phyloP scores from a whole-genome alignment of 92 coral and sea anemone genomes.

The Porites cylindrica region DNA sequence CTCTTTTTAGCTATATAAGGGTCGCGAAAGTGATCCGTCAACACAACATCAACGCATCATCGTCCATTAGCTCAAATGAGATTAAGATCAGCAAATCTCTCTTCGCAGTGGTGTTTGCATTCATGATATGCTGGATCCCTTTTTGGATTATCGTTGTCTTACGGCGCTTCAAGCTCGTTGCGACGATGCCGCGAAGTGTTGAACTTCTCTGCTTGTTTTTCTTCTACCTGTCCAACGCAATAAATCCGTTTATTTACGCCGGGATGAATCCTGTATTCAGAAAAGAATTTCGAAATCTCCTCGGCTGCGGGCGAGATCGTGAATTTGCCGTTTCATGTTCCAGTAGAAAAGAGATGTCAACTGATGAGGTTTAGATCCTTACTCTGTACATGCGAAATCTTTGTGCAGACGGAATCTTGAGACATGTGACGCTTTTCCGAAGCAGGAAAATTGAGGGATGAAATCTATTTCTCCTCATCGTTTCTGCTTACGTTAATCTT shows the following conservation, averaged over 20 bases:
- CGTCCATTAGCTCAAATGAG: not conserved
- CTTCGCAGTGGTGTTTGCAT: slow-evolving; percentile 16
- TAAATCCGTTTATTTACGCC: slow-evolving; percentile 32
- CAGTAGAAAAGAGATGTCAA: too few species aligned
- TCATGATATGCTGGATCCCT: slow-evolving; percentile 21
- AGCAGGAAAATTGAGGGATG: too few species aligned
- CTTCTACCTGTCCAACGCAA: slow-evolving; percentile 6
- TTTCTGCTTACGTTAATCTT: too few species aligned
- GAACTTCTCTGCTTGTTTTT: slow-evolving; percentile 22
- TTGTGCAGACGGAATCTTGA: too few species aligned
- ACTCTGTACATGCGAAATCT: not conserved
- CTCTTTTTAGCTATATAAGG: slow-evolving; percentile 1
- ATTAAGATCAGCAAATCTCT: slow-evolving; percentile 13
- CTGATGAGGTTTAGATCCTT: too few species aligned
- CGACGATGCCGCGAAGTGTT: slow-evolving; percentile 9
- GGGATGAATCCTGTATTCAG: slow-evolving; percentile 25
- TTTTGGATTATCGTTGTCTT: slow-evolving; percentile 17
- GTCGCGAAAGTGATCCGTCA: slow-evolving; percentile 11
- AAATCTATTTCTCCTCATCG: too few species aligned
- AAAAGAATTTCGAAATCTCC: slow-evolving; percentile 9
- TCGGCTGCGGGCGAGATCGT: not conserved
- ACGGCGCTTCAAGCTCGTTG: not conserved
- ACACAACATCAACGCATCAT: not conserved
- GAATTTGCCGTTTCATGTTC: not conserved
- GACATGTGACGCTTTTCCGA: too few species aligned